Evolutionary conservation across 2,888 invertebrate genomes (phyloP).

Genomic region (Carpatolechia fugitivella): DNA sequence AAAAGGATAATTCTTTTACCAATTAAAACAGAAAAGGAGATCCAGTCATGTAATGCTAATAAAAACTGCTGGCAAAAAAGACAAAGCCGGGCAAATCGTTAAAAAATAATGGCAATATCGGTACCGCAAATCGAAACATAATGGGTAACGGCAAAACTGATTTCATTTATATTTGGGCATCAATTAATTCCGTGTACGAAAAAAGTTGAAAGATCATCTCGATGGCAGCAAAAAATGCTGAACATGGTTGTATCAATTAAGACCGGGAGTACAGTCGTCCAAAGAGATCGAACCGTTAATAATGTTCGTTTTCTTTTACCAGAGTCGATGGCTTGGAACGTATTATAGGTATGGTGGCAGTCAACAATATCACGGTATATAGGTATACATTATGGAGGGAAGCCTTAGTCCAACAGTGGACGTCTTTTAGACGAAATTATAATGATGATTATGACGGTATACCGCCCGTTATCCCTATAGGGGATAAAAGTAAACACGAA

Average conservation of each 20-base stretch:
- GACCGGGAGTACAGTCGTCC: conserved; percentile 19
- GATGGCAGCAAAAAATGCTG: conserved; percentile 38
- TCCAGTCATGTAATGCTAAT: background rate
- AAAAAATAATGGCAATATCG: conserved; percentile 32
- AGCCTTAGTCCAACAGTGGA: too few relatives aligned
- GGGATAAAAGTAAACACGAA: too few relatives aligned
- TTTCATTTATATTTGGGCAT: conserved; percentile 46
- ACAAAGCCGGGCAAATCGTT: background rate
- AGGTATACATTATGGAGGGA: too few relatives aligned
- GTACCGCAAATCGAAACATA: conserved; percentile 45
- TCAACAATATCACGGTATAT: too few relatives aligned
- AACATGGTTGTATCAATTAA: conserved; percentile 53
- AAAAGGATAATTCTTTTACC: background rate
- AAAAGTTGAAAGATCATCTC: conserved; percentile 30
- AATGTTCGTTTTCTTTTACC: too few relatives aligned
- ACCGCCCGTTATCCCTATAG: too few relatives aligned
- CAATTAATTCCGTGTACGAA: conserved; percentile 46
- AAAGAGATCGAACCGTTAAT: background rate
- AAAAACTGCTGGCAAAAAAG: conserved; percentile 4
- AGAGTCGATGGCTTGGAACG: background rate
- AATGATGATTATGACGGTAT: too few relatives aligned
- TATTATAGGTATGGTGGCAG: too few relatives aligned
- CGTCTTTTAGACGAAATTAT: too few relatives aligned
- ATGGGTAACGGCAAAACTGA: conserved; percentile 47
- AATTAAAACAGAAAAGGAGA: conserved; percentile 10